Conservation (phyloP, 2,888 invertebrate species). For the Drosophila acutilabella region DNA sequence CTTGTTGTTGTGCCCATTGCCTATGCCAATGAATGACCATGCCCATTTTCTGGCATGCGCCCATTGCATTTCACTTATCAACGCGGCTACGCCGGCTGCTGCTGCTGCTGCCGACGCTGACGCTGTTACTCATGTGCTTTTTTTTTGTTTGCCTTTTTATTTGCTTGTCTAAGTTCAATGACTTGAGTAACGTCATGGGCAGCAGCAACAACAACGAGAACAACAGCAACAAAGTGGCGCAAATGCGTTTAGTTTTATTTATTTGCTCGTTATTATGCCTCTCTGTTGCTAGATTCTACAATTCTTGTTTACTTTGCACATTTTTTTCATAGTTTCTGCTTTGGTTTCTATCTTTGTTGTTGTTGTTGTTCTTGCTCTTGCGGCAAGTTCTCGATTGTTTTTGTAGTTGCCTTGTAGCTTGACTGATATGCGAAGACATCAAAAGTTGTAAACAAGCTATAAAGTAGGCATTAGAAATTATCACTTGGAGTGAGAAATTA, state of each 20-base stretch:
- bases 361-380: conserved; percentile 39
- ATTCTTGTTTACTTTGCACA: conserved; percentile 75
- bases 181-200: conserved; percentile 83
- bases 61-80: conserved; percentile 79
- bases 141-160: conserved; percentile 60
- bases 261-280: conserved; percentile 78
- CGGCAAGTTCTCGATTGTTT: conserved; percentile 18
- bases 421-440: conserved; percentile 70
- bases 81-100: conserved; percentile 23
- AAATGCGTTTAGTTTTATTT: conserved; percentile 80
- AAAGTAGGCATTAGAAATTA: conserved; percentile 68
- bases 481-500: conserved; percentile 39
- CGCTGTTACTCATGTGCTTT: conserved; percentile 37
- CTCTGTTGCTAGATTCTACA: conserved; percentile 63
- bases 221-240: conserved; percentile 71
- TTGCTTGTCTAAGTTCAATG: conserved; percentile 81
- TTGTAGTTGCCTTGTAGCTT: conserved; percentile 41
- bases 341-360: conserved; percentile 34
- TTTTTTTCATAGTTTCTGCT: conserved; percentile 55
- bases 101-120: conserved; percentile 23
- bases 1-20: conserved; percentile 48
- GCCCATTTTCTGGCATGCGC: conserved; percentile 59
- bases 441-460: conserved; percentile 70
- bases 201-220: conserved; percentile 43
- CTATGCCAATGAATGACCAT: conserved; percentile 58